Evolutionary conservation across 2,888 invertebrate species (phyloP).

Genomic region (Thecophora atra): DNA sequence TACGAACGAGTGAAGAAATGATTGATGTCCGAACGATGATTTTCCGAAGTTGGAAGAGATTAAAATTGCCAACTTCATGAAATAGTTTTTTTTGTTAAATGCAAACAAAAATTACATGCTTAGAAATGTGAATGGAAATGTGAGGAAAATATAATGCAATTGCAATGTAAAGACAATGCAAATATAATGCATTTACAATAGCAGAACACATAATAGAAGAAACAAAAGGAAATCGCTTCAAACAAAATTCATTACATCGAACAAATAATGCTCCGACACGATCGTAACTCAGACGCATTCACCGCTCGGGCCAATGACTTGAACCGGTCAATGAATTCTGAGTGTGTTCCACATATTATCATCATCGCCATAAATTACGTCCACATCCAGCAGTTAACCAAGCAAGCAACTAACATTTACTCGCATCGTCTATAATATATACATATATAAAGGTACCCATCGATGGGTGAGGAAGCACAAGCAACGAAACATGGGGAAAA

Average conservation of each 20-base stretch:
- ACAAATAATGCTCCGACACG: not conserved
- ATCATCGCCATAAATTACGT: conserved; percentile 46
- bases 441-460: not conserved
- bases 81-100: no score
- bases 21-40: no score
- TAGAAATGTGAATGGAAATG: no score
- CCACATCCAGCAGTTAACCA: conserved; percentile 45
- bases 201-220: not conserved
- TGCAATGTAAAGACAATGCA: no score
- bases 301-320: conserved; percentile 55
- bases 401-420: not conserved
- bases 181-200: not conserved
- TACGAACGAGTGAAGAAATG: no score
- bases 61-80: no score
- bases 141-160: no score
- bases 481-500: not conserved
- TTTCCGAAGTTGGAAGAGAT: no score
- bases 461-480: not conserved
- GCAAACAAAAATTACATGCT: no score
- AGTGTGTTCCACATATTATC: conserved; percentile 47
- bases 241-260: not conserved
- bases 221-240: not conserved
- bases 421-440: not conserved
- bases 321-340: conserved; percentile 60
- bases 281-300: conserved; percentile 25